Base-by-base conservation (phyloP, 2,888 invertebrate species). In the Trichopria drosophilae region DNA sequence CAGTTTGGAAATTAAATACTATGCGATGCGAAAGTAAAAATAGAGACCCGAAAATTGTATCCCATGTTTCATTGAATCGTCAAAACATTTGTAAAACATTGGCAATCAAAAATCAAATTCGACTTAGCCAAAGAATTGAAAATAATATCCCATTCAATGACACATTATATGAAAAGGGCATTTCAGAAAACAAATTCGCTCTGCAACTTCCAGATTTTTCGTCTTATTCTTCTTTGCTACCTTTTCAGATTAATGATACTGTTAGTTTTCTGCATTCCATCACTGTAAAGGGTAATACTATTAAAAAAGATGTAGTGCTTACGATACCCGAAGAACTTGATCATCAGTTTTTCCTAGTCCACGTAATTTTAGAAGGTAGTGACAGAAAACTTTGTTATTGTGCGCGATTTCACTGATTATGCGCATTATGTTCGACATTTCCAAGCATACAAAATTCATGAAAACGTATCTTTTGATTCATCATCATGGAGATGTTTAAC, bases 271-370 rank as follows among this genome's bases (percentile, higher is more conserved):
- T 53, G 19, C 6, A 49, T n/a, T 43, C 34, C 10, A 41, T 53
- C 16, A 26, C 13, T 39, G 44, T 49, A 35, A 32, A 53, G 12
- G 26, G 23, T 29, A 40, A 29, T n/a, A 29, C 12, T 19, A 32
- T 54, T 9, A 29, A 39, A 42, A 15, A 41, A 20, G 41, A 45
- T 24, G 31, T 19, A 16, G 34, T 40, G n/a, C 23, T 53, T 22
- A 39, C 42, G 53, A 44, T 43, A 31, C 53, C 53, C 7, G 22
- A 32, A 32, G 45, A 53, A 39, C 29, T 18, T 4, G 6, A 41
- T 6, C 23, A 19, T 15, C 18, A 49, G 23, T 31, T 53, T 18
- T 49, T 40, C 9, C 3, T 44, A n/a, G 42, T 53, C 24, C 39
- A 49, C 10, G 22, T 18, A 16, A 26, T 53, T 23, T 20, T 53